Evolutionary conservation across 2,888 invertebrate species (phyloP).

Genomic region (Agriotes lineatus): DNA sequence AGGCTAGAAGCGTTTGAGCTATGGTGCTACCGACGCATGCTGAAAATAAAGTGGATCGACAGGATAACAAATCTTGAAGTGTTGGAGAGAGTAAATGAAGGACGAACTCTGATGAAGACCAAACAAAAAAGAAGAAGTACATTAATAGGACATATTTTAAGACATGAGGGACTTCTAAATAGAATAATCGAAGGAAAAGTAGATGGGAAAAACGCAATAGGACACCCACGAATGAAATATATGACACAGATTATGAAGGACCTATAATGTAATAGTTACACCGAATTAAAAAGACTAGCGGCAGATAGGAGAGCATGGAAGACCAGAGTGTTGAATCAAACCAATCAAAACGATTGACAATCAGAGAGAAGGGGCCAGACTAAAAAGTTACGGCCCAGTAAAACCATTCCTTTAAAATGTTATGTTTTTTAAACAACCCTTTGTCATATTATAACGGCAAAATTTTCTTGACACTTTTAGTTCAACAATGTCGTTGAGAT

Average conservation of each 20-base stretch:
- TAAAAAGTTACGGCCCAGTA: no score
- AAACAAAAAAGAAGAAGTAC: neutral
- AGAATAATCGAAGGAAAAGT: neutral
- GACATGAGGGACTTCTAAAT: neutral
- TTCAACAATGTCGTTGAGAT: no score
- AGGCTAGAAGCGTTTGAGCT: neutral
- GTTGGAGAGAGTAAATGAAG: neutral
- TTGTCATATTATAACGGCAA: no score
- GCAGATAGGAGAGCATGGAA: no score
- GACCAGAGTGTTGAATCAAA: neutral
- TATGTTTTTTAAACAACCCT: no score
- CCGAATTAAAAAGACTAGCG: no score
- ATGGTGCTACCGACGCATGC: conserved; percentile 2
- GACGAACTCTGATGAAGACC: no score
- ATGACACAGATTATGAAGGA: neutral
- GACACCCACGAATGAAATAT: neutral
- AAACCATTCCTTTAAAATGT: no score
- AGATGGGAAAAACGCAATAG: neutral
- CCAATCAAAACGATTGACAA: neutral
- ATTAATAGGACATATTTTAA: neutral
- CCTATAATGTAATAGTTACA: neutral
- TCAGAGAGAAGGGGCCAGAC: no score
- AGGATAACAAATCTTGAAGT: conserved; percentile 2
- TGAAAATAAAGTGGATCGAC: neutral
- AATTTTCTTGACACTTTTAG: no score